Base-by-base conservation (phyloP, 23 tunicate genomes). In the Aplidium turbinatum region DNA sequence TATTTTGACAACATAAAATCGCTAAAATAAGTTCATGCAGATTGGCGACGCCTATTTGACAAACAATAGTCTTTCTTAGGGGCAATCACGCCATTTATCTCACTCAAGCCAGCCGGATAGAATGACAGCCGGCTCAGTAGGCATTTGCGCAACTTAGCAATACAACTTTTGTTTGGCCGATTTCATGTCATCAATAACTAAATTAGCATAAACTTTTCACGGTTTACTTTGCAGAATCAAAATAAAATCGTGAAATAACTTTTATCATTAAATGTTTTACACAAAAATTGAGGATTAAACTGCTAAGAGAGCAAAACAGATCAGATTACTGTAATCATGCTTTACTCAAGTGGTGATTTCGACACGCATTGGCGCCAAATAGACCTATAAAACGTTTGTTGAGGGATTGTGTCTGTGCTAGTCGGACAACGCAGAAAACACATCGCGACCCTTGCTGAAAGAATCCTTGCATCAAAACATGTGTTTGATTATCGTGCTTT, bases 21-120 rank as follows among this genome's bases (percentile, higher is more conserved):
- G 16, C 11, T 9, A 16, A 11, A 42, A 42, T 42, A 11, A 11
- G 13, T 16, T 9, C 11, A 9, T 42, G 50, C 50, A 42, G 50
- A 70, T 70, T 70, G 76, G 58, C 38, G 76, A 70, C 76, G 76
- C 76, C 76, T 70, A 9, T 23, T 70, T 58, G 58, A 48, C 76
- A 70, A 70, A 70, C 76, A 70, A 70, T 47, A 50, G 67, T 9
- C 7, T 35, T 16, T 3, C 4, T 48, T 70, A 58, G 27, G 76
- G 47, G 38, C 76, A 35, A 70, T 46, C 76, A 47, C 24, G 22
- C 26, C 31, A 70, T 70, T 45, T 45, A 48, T 70, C 76, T 70
- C 36, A 9, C 33, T 70, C 58, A 70, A 24, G 34, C 19, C 13
- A 29, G 47, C 47, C 58, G 20, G 58, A 70, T 47, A n/a, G n/a